Conservation (phyloP, 2,888 invertebrate genomes). For the Ichneumoninae sp. region DNA sequence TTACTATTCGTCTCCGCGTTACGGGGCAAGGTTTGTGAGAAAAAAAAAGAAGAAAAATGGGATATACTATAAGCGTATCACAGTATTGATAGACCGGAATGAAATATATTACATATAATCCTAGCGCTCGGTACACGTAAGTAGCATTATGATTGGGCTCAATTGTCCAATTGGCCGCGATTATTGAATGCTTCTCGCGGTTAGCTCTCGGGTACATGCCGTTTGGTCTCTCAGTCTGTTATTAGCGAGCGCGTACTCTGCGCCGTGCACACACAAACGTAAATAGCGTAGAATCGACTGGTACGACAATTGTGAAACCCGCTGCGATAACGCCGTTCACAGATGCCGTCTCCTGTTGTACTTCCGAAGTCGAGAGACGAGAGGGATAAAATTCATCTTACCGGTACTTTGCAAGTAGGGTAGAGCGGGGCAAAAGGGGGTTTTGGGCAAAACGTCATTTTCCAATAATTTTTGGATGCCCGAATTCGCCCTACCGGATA, state of each 20-base stretch:
- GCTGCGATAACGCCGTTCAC: neutral
- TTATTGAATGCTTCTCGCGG: slow-evolving; percentile 80
- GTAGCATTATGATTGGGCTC: slow-evolving; percentile 83
- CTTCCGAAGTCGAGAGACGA: neutral
- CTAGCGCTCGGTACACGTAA: slow-evolving; percentile 66
- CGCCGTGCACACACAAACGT: slow-evolving; percentile 18
- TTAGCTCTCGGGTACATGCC: slow-evolving; percentile 51
- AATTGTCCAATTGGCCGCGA: slow-evolving; percentile 83
- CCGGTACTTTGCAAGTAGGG: no score
- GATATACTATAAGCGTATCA: neutral
- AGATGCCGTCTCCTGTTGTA: neutral
- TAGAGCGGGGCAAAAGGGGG: no score
- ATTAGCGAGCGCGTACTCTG: slow-evolving; percentile 74
- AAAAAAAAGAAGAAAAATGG: neutral
- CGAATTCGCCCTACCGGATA: no score
- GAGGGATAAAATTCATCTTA: neutral
- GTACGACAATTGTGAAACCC: neutral
- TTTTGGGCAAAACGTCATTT: no score
- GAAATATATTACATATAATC: slow-evolving; percentile 46
- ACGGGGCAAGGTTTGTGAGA: neutral
- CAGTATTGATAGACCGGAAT: slow-evolving; percentile 9
- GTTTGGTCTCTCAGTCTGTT: slow-evolving; percentile 69
- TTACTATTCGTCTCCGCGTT: neutral
- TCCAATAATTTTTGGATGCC: no score
- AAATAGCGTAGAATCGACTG: slow-evolving; percentile 18